phyloP scores from a whole-genome alignment of 2,888 invertebrate genomes.

The Papilio demoleus region DNA sequence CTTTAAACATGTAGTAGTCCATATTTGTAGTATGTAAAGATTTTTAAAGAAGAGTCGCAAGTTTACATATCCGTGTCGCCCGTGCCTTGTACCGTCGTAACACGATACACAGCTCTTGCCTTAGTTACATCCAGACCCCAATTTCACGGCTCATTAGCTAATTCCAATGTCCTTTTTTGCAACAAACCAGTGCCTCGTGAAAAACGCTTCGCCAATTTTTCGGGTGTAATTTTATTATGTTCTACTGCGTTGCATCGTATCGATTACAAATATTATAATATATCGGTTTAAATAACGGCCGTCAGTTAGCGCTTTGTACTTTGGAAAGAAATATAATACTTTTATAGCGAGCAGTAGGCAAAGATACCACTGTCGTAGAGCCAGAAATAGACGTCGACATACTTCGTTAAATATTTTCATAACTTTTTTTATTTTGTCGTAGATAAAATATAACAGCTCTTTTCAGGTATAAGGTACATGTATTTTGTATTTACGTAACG shows the following conservation, averaged over 20 bases:
- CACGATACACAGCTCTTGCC: slow-evolving; percentile 58
- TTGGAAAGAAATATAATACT: slow-evolving; percentile 11
- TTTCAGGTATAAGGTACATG: no score
- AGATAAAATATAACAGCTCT: no score
- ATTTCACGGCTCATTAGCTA: slow-evolving; percentile 79
- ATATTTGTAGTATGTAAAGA: no score
- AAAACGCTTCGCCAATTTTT: slow-evolving; percentile 54
- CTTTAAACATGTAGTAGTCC: no score
- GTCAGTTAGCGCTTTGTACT: slow-evolving; percentile 5
- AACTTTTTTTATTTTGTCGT: not conserved
- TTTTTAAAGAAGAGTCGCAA: slow-evolving; percentile 8
- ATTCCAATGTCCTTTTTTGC: slow-evolving; percentile 74
- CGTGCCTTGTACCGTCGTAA: slow-evolving; percentile 55
- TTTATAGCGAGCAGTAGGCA: slow-evolving; percentile 7
- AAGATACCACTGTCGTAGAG: slow-evolving; percentile 21
- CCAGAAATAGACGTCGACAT: slow-evolving; percentile 9
- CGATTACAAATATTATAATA: slow-evolving; percentile 66
- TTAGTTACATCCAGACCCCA: slow-evolving; percentile 70
- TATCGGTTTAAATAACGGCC: slow-evolving; percentile 45
- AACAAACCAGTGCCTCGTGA: slow-evolving; percentile 62
- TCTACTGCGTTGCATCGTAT: slow-evolving; percentile 66
- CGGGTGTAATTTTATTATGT: slow-evolving; percentile 57
- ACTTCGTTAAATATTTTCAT: not conserved
- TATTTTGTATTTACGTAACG: no score
- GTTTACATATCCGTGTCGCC: slow-evolving; percentile 39